phyloP scores from a whole-genome alignment of 2,113 vertebrate species.

The Lepus americanus region DNA sequence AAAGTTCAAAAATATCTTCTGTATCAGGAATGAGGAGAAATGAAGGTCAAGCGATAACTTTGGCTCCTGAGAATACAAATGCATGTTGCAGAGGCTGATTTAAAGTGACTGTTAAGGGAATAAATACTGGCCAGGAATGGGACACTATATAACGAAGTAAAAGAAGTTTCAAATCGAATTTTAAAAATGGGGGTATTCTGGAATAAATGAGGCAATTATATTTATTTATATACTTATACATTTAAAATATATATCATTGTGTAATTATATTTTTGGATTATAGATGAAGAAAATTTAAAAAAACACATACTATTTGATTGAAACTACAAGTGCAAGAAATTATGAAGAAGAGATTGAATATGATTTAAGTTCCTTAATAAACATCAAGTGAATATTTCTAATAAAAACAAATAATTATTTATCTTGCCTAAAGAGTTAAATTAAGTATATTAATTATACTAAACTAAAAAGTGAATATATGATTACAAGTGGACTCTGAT shows the following conservation, averaged over 20 bases:
- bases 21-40: conserved; percentile 38
- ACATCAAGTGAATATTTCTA: neutral
- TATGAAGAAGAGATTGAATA: neutral
- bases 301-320: neutral
- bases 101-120: neutral
- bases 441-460: neutral
- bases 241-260: neutral
- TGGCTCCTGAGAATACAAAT: conserved; percentile 48
- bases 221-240: neutral
- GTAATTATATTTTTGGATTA: neutral
- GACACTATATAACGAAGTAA: neutral
- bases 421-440: neutral
- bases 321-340: neutral
- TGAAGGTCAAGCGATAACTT: conserved; percentile 76
- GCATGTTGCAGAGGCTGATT: neutral
- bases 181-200: neutral
- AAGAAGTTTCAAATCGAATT: neutral
- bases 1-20: conserved; percentile 33
- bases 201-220: neutral
- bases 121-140: conserved; percentile 45
- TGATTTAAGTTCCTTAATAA: neutral
- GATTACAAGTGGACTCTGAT: neutral
- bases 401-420: neutral
- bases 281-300: neutral
- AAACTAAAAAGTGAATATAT: neutral